Conservation (phyloP, 1,140 invertebrate genomes). For the Zaprionus capensis region DNA sequence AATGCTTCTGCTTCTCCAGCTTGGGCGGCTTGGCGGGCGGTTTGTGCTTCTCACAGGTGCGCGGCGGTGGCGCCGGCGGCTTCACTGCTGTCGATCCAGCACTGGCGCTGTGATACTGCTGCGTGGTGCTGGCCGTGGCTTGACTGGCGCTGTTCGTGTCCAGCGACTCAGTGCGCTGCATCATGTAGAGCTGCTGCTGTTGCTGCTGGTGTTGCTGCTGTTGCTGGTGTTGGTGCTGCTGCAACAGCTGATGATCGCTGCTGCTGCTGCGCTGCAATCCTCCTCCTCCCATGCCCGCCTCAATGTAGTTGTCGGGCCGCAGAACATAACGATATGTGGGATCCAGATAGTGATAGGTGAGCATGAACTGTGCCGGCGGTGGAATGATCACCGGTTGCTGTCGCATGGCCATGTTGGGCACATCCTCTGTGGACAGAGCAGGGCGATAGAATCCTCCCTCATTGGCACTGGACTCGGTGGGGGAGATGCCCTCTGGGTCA, state of each 20-base stretch:
- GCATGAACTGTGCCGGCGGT: slow-evolving; percentile 86
- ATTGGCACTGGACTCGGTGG: slow-evolving; percentile 79
- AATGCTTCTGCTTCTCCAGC: slow-evolving; percentile 72
- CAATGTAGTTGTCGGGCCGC: slow-evolving; percentile 87
- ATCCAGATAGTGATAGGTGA: slow-evolving; percentile 89
- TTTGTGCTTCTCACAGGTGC: slow-evolving; percentile 82
- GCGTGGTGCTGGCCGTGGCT: slow-evolving; percentile 67
- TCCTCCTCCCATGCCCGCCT: slow-evolving; percentile 61
- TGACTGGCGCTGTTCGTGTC: slow-evolving; percentile 67
- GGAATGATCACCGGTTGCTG: slow-evolving; percentile 75
- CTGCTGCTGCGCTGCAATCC: slow-evolving; percentile 87
- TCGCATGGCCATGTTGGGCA: slow-evolving; percentile 85
- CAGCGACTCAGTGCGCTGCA: slow-evolving; percentile 66
- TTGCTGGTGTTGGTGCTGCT: slow-evolving; percentile 49
- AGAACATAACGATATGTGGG: slow-evolving; percentile 88
- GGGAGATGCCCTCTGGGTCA: slow-evolving; percentile 84
- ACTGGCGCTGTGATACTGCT: slow-evolving; percentile 60
- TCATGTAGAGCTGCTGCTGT: slow-evolving; percentile 52
- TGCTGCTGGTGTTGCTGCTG: not conserved
- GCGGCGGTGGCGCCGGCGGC: slow-evolving; percentile 74
- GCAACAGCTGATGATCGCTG: slow-evolving; percentile 70
- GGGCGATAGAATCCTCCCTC: slow-evolving; percentile 86
- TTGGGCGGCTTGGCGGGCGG: slow-evolving; percentile 68
- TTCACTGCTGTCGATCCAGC: slow-evolving; percentile 37
- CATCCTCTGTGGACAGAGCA: slow-evolving; percentile 89